Evolutionary conservation across 1,140 invertebrate species (phyloP).

Genomic region (Drosophila athabasca): DNA sequence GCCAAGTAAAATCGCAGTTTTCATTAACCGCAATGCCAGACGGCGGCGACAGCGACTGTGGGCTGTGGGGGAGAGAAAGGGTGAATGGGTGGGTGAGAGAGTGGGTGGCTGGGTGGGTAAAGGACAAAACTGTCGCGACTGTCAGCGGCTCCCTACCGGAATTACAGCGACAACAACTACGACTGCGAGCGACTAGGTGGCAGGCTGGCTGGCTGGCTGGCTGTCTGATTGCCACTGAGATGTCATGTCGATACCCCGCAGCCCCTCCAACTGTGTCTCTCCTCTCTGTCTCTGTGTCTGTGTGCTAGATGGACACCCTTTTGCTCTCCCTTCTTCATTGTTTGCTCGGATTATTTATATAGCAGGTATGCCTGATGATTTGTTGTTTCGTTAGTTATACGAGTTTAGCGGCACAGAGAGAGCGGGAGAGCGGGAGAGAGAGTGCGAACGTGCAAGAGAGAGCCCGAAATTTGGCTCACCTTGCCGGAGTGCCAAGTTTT

Average conservation of each 20-base stretch:
- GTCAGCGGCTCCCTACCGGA: conserved; percentile 43
- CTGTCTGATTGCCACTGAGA: conserved; percentile 43
- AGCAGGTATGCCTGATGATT: conserved; percentile 49
- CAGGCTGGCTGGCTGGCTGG: conserved; percentile 7
- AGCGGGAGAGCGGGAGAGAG: neutral
- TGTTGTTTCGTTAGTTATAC: conserved; percentile 42
- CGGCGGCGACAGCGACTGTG: conserved; percentile 33
- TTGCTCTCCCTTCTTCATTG: conserved; percentile 25
- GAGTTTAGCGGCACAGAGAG: conserved; percentile 21
- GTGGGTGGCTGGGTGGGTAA: conserved; percentile 2
- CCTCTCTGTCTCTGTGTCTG: too few relatives aligned
- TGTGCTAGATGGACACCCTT: neutral
- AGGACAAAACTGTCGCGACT: conserved; percentile 54
- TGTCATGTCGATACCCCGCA: conserved; percentile 38
- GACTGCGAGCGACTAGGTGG: conserved; percentile 23
- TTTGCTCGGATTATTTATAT: conserved; percentile 60
- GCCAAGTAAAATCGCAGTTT: conserved; percentile 71
- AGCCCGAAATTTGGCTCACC: conserved; percentile 16
- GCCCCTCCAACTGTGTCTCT: conserved; percentile 4
- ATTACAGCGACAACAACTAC: conserved; percentile 26
- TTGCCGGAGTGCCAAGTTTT: conserved; percentile 26
- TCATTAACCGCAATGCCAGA: conserved; percentile 73
- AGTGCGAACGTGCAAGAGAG: neutral
- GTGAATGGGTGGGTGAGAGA: too few relatives aligned
- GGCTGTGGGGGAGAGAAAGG: neutral